phyloP scores from a whole-genome alignment of 2,797 vertebrate species.

The Falco peregrinus region DNA sequence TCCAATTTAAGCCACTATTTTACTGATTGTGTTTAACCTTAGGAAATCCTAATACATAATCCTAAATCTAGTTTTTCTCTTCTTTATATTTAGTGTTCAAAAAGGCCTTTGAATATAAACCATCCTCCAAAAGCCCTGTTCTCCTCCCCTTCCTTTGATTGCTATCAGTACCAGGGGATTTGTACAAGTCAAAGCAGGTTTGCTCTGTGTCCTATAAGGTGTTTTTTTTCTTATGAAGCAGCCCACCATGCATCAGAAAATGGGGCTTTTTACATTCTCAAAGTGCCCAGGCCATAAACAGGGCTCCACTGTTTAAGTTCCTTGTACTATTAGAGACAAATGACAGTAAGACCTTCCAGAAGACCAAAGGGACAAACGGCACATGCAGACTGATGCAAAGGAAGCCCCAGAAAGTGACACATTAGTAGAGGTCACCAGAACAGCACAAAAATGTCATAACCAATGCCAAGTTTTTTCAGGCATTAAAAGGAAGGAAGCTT shows the following conservation, averaged over 20 bases:
- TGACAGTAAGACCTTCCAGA: not conserved
- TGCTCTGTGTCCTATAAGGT: not conserved
- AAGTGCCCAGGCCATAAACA: not conserved
- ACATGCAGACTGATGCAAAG: rapidly evolving
- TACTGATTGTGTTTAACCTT: constrained; percentile 36
- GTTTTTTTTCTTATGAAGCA: not conserved
- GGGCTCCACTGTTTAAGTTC: not conserved
- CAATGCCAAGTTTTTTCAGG: not conserved
- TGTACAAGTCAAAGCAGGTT: rapidly evolving
- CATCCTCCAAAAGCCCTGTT: not conserved
- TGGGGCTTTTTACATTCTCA: rapidly evolving
- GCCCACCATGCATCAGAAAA: not conserved
- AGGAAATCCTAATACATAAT: not conserved
- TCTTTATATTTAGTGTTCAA: not conserved
- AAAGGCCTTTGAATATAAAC: not conserved
- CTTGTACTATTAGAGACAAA: not conserved
- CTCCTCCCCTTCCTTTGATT: not conserved
- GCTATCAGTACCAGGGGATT: not conserved
- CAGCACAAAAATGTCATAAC: not conserved
- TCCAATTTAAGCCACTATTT: constrained; percentile 40
- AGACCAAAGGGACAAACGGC: not conserved
- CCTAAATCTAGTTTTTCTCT: not conserved
- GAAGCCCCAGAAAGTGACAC: not conserved
- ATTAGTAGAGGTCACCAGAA: not conserved
- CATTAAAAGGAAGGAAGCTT: not conserved